phyloP scores from a whole-genome alignment of 1,140 invertebrate genomes.

The Pogonus chalceus region DNA sequence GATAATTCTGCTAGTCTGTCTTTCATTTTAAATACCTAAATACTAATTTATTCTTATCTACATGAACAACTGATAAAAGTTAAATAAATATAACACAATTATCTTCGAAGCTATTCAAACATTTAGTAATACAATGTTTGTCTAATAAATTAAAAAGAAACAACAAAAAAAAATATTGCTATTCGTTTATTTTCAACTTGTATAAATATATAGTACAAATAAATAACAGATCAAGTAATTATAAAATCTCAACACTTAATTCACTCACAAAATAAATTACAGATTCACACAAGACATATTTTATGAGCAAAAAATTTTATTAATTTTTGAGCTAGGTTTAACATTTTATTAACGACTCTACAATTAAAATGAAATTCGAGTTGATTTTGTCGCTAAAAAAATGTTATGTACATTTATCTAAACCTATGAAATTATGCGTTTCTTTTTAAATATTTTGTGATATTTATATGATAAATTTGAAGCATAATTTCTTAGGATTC shows the following conservation, averaged over 20 bases:
- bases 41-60: constrained; percentile 5
- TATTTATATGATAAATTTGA: too few species aligned
- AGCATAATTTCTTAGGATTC: too few species aligned
- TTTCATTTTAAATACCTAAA: not conserved
- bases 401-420: too few species aligned
- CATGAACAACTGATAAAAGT: constrained; percentile 12
- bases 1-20: not conserved
- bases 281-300: not conserved
- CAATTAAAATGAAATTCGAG: too few species aligned
- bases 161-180: not conserved
- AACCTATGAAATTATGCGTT: too few species aligned
- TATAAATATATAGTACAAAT: constrained; percentile 6
- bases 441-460: too few species aligned
- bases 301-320: not conserved
- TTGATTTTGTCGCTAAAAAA: too few species aligned
- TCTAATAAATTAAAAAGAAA: not conserved
- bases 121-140: not conserved
- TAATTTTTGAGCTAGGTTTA: too few species aligned
- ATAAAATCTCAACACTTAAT: constrained; percentile 3
- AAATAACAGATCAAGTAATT: constrained; percentile 3
- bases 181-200: constrained; percentile 1
- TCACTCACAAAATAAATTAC: not conserved
- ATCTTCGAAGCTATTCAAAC: not conserved
- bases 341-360: too few species aligned
- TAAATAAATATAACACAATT: constrained; percentile 6